These are phyloP conservation scores for Thelaira solivaga DNA, from an alignment of 2,888 invertebrate genomes.

Conservation along the genomic window DNA sequence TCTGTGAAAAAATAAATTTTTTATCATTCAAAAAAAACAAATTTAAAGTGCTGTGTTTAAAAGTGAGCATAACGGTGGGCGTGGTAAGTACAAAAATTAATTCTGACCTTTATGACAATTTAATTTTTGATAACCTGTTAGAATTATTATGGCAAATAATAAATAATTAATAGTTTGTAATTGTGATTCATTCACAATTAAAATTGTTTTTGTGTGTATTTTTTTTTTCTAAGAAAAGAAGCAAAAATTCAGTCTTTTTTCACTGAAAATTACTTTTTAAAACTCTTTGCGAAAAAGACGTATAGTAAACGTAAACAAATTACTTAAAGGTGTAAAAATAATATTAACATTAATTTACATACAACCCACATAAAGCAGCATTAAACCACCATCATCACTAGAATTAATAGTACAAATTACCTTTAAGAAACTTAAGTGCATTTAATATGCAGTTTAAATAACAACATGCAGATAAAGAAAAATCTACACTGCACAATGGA, in stretches of 20 bases:
- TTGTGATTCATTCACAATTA: too few relatives aligned
- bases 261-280: constrained; percentile 12
- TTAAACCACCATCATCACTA: constrained; percentile 6
- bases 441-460: constrained; percentile 51
- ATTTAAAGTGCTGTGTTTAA: too few relatives aligned
- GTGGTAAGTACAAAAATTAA: too few relatives aligned
- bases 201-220: too few relatives aligned
- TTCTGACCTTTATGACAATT: too few relatives aligned
- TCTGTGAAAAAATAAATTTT: too few relatives aligned
- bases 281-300: background rate
- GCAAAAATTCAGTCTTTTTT: background rate
- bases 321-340: constrained; percentile 52
- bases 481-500: constrained; percentile 1
- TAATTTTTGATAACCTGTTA: too few relatives aligned
- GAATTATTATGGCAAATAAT: too few relatives aligned
- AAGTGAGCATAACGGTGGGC: too few relatives aligned
- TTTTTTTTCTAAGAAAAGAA: too few relatives aligned
- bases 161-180: too few relatives aligned
- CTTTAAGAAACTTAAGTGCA: constrained; percentile 48
- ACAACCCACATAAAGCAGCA: constrained; percentile 44
- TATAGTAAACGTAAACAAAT: constrained; percentile 38
- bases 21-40: too few relatives aligned
- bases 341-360: constrained; percentile 50
- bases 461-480: constrained; percentile 18
- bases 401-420: constrained; percentile 54